Evolutionary conservation across 2,113 vertebrate genomes (phyloP).

Genomic region (Microtus oregoni): DNA sequence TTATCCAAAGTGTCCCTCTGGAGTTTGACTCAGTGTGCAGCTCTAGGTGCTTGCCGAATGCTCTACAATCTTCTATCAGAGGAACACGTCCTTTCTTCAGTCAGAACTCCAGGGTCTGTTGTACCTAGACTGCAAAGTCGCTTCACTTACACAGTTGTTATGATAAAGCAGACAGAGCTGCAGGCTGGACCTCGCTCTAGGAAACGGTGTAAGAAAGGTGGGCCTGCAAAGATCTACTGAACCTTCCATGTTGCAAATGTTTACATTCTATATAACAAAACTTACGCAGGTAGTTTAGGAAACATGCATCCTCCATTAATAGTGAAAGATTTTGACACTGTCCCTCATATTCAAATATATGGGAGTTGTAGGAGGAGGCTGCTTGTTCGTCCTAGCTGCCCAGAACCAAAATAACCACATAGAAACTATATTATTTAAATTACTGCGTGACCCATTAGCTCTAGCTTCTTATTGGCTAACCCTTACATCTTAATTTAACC

Average conservation of each 20-base stretch:
- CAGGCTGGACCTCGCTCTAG: neutral
- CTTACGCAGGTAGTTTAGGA: neutral
- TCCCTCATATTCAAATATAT: neutral
- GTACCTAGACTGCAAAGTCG: neutral
- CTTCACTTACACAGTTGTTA: neutral
- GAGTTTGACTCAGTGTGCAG: conserved; percentile 43
- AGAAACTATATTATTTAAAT: too few relatives aligned
- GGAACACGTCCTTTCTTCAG: conserved; percentile 4
- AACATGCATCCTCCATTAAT: neutral
- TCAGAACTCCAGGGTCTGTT: conserved; percentile 9
- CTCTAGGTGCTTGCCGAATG: neutral
- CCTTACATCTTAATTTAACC: too few relatives aligned
- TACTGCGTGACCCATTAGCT: too few relatives aligned
- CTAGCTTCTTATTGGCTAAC: too few relatives aligned
- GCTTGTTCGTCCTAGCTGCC: too few relatives aligned
- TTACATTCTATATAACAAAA: neutral
- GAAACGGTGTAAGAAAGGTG: neutral
- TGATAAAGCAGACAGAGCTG: neutral
- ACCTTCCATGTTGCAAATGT: neutral
- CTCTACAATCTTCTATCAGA: conserved; percentile 36
- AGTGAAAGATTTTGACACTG: neutral
- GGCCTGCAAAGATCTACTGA: neutral
- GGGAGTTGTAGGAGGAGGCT: neutral
- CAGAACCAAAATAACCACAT: too few relatives aligned
- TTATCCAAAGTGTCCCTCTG: neutral